These are phyloP conservation scores for Saimiri boliviensis DNA, from an alignment of 2,113 vertebrate genomes.

Conservation along the genomic window DNA sequence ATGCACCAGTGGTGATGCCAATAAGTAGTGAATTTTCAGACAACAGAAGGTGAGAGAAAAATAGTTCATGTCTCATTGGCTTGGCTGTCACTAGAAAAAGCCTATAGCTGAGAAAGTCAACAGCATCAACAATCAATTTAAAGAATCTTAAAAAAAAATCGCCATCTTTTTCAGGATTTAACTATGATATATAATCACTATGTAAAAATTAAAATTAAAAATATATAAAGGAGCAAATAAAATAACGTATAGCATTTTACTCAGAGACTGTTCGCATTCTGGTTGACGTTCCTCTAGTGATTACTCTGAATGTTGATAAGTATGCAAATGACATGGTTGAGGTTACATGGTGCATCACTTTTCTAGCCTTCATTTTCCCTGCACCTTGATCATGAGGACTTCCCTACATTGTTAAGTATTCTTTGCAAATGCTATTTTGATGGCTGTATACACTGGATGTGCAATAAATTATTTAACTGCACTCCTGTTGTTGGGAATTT, in stretches of 20 bases:
- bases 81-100: background rate
- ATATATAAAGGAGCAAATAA: background rate
- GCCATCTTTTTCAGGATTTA: slow-evolving; percentile 9
- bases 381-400: background rate
- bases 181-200: background rate
- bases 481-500: background rate
- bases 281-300: background rate
- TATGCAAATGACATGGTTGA: background rate
- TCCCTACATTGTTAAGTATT: background rate
- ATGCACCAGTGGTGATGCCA: background rate
- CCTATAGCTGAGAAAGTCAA: background rate
- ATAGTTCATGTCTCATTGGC: background rate
- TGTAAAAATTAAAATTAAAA: background rate
- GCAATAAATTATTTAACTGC: background rate
- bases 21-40: background rate
- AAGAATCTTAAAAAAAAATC: background rate
- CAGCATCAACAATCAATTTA: background rate
- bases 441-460: background rate
- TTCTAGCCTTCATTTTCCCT: background rate
- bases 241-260: background rate
- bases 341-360: background rate
- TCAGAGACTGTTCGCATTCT: background rate
- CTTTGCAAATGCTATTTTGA: slow-evolving; percentile 2
- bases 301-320: background rate
- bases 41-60: background rate